phyloP scores from a whole-genome alignment of 2,113 vertebrate species.

The Steatornis caripensis region DNA sequence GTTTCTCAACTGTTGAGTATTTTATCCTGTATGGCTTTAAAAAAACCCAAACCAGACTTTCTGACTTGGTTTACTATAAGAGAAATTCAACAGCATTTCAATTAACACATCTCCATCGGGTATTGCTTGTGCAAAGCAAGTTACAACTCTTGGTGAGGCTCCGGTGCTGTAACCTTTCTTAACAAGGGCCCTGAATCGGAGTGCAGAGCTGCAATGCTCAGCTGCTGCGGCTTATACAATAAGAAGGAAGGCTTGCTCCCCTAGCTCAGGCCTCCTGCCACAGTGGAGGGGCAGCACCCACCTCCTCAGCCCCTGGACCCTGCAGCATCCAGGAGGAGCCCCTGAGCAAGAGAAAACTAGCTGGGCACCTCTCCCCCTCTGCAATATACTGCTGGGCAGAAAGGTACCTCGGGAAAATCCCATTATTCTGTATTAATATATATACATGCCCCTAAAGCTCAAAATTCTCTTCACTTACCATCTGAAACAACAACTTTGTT shows the following conservation, averaged over 20 bases:
- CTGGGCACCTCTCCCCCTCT: neutral
- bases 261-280: neutral
- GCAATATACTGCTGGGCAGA: neutral
- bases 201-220: accelerated
- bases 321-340: neutral
- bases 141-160: neutral
- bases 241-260: neutral
- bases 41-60: neutral
- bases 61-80: neutral
- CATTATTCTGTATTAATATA: neutral
- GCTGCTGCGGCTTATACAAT: accelerated
- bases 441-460: neutral
- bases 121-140: neutral
- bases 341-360: neutral
- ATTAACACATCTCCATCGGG: neutral
- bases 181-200: neutral
- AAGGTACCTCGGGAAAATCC: neutral
- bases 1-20: neutral
- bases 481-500: neutral
- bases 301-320: neutral
- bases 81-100: neutral
- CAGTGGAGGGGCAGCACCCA: neutral
- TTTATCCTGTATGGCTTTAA: neutral
- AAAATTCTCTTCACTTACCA: neutral
- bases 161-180: neutral